Evolutionary conservation across 2,888 invertebrate species (phyloP), one percentile per base, ranked within the genome.

Genomic region (Stramonita haemastoma): DNA sequence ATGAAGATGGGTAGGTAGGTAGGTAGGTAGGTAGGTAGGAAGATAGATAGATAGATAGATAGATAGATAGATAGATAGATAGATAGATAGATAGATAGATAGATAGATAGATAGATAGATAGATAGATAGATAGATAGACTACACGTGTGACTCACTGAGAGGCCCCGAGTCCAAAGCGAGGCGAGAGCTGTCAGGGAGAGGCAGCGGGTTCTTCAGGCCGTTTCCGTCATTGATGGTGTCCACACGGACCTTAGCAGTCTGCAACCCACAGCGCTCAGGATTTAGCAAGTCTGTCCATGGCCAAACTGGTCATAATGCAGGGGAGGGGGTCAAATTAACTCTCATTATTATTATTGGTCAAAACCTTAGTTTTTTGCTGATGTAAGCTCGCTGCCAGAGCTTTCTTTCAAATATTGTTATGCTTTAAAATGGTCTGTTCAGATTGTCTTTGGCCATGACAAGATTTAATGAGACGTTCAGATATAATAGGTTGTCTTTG

Each of bases 121-220:
- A 81, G 11, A 88, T 17, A 70, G 29, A 79, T n/a, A 46, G 34
- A 26, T 19, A 77, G 56, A 56, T 36, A 81, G 11, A 88, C 6
- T n/a, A 70, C 26, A 57, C 46, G 46, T 46, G 34, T 29, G 34
- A 89, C 87, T 77, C 29, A 89, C 87, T 86, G 22, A 86, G 36
- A 29, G 83, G 56, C 32, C 70, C 70, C 22, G 57, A 26, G 29
- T 83, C 85, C 66, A 90, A 56, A n/a, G 83, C n/a, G 29, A 73
- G 89, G 34, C 85, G 85, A 15, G 84, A 22, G 29, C 70, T 86
- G 29, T 91, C 92, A n/a, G 92, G 32, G 29, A 90, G 83, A 19
- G 93, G 90, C 22, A 94, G 81, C 1, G 94, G 94, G 88, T 95
- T 95, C 91, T 94, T 95, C 87, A 95, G 93, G 19, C 94, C 94